Evolutionary conservation across 2,113 vertebrate species (phyloP).

Genomic region (Pampusana beccarii): DNA sequence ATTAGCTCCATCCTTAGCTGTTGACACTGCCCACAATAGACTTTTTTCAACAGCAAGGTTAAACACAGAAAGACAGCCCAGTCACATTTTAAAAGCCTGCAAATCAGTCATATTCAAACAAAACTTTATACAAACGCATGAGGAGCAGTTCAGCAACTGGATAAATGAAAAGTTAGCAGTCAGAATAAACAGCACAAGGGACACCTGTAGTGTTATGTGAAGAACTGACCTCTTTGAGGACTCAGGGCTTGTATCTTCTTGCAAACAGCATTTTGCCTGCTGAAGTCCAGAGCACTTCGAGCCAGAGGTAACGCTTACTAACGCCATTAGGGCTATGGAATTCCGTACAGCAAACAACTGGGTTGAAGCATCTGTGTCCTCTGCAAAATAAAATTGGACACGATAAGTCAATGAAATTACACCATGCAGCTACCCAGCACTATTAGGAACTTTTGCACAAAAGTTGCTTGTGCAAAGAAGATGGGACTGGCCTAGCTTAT

Average conservation of each 20-base stretch:
- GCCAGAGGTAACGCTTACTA: rapidly evolving
- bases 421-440: neutral
- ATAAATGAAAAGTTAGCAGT: neutral
- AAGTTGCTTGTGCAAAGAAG: neutral
- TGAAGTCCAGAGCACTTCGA: neutral
- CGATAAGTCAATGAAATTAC: neutral
- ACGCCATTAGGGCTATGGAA: no score
- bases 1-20: neutral
- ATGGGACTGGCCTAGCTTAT: neutral
- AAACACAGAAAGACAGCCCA: neutral
- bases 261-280: neutral
- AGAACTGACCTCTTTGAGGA: neutral
- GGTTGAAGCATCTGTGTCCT: neutral
- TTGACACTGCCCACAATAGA: neutral
- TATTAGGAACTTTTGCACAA: neutral
- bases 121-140: neutral
- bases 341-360: neutral
- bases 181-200: neutral
- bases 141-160: neutral
- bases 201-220: neutral
- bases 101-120: neutral
- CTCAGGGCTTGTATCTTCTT: neutral
- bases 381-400: neutral
- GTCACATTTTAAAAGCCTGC: neutral
- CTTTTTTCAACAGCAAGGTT: neutral